phyloP scores from a whole-genome alignment of 92 coral and sea anemone species.

The Siderastrea siderea region DNA sequence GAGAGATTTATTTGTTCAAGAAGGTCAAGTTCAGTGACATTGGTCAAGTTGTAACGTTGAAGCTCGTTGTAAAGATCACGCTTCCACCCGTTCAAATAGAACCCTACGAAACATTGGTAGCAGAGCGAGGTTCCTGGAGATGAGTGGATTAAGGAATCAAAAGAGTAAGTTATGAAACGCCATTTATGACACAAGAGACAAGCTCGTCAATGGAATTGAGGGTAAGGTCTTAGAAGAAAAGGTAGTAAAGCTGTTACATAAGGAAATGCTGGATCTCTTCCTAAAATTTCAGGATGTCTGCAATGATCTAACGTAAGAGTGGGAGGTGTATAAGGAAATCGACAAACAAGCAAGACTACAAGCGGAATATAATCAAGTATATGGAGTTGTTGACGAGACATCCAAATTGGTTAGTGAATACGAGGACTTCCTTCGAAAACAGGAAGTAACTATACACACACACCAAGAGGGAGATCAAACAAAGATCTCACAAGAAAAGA shows the following conservation, averaged over 20 bases:
- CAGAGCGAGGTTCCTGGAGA: slow-evolving; percentile 17
- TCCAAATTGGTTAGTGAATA: not conserved
- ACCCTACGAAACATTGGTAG: slow-evolving; percentile 19
- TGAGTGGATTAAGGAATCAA: not conserved
- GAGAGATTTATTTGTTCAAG: too few relatives aligned
- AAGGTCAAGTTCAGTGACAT: too few relatives aligned
- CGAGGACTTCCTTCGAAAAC: not conserved
- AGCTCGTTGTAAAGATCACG: too few relatives aligned
- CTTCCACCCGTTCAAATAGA: too few relatives aligned
- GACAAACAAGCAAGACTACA: slow-evolving; percentile 12
- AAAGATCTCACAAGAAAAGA: not conserved
- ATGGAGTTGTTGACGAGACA: slow-evolving; percentile 1
- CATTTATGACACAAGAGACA: slow-evolving; percentile 3
- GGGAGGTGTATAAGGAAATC: slow-evolving; percentile 15
- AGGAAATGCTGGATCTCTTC: slow-evolving; percentile 5
- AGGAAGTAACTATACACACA: not conserved
- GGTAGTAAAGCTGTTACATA: not conserved
- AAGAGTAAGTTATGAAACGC: slow-evolving; percentile 4
- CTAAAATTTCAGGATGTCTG: not conserved
- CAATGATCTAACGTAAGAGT: slow-evolving; percentile 6
- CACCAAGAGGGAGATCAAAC: not conserved
- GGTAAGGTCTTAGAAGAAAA: not conserved
- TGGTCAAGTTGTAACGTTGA: too few relatives aligned
- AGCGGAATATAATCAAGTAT: slow-evolving; percentile 7
- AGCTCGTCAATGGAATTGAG: slow-evolving; percentile 28